Evolutionary conservation across 1,140 invertebrate genomes (phyloP).

Genomic region (Mamestra configurata): DNA sequence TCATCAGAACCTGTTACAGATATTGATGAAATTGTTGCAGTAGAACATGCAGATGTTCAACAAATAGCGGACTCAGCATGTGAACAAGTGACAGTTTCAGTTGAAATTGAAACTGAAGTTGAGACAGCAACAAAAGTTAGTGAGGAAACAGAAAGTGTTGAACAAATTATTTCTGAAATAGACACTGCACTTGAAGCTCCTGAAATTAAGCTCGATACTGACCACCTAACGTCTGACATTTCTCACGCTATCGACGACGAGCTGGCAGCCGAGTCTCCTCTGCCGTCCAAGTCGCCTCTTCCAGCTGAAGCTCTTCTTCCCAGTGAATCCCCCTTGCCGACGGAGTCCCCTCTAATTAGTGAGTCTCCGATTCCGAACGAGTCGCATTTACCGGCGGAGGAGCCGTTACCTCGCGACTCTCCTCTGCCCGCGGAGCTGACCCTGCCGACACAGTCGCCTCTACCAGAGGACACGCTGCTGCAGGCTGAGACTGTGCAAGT

Average conservation of each 20-base stretch:
- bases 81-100: slow-evolving; percentile 10
- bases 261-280: slow-evolving; percentile 48
- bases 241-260: slow-evolving; percentile 40
- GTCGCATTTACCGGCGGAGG: slow-evolving; percentile 20
- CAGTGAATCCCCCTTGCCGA: slow-evolving; percentile 55
- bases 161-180: slow-evolving; percentile 37
- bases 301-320: slow-evolving; percentile 60
- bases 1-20: slow-evolving; percentile 58
- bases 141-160: slow-evolving; percentile 34
- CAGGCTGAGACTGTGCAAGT: slow-evolving; percentile 20
- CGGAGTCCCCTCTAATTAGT: slow-evolving; percentile 60
- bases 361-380: slow-evolving; percentile 56
- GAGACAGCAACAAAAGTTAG: not conserved
- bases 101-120: not conserved
- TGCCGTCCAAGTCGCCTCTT: slow-evolving; percentile 55
- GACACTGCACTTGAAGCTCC: slow-evolving; percentile 56
- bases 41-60: slow-evolving; percentile 64
- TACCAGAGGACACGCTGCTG: slow-evolving; percentile 46
- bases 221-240: slow-evolving; percentile 49
- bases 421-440: slow-evolving; percentile 55
- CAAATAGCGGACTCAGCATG: slow-evolving; percentile 52
- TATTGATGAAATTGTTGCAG: slow-evolving; percentile 65
- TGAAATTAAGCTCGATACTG: slow-evolving; percentile 63
- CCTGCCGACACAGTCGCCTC: slow-evolving; percentile 47
- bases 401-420: slow-evolving; percentile 52